Conservation (phyloP, 2,797 vertebrate genomes). For the Arrhamphus sclerolepis region DNA sequence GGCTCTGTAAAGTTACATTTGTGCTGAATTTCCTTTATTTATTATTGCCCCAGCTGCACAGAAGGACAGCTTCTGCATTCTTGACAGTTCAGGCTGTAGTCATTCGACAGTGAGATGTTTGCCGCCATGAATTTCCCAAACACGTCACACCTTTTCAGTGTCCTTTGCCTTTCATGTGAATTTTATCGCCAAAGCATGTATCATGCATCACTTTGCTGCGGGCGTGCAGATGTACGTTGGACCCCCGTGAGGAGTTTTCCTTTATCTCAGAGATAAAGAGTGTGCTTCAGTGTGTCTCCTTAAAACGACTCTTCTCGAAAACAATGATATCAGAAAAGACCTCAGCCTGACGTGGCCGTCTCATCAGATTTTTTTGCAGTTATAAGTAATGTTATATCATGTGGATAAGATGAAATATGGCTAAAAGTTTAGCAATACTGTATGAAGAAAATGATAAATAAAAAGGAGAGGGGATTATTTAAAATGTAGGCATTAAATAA, state of each 20-base stretch:
- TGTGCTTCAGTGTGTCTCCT: conserved; percentile 11
- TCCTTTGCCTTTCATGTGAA: conserved; percentile 23
- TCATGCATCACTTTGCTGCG: conserved; percentile 20
- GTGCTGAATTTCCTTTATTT: too few species aligned
- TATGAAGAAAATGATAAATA: too few species aligned
- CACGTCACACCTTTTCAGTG: conserved; percentile 5
- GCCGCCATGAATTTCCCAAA: conserved; percentile 9
- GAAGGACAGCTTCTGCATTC: background rate
- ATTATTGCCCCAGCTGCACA: too few species aligned
- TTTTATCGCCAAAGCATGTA: conserved; percentile 10
- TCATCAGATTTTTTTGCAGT: conserved; percentile 12
- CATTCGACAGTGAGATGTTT: conserved; percentile 10
- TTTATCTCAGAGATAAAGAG: conserved; percentile 31
- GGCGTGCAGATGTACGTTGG: conserved; percentile 13
- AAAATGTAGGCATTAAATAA: too few species aligned
- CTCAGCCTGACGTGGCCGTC: conserved; percentile 11
- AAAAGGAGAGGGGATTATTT: too few species aligned
- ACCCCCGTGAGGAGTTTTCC: conserved; percentile 16
- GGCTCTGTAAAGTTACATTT: too few species aligned
- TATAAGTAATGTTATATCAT: too few species aligned
- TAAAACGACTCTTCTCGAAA: conserved; percentile 1
- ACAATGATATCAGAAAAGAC: background rate
- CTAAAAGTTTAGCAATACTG: too few species aligned
- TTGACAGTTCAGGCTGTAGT: background rate
- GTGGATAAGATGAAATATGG: too few species aligned